phyloP scores from a whole-genome alignment of 2,888 invertebrate genomes.

The Prosopocoilus inquinatus region DNA sequence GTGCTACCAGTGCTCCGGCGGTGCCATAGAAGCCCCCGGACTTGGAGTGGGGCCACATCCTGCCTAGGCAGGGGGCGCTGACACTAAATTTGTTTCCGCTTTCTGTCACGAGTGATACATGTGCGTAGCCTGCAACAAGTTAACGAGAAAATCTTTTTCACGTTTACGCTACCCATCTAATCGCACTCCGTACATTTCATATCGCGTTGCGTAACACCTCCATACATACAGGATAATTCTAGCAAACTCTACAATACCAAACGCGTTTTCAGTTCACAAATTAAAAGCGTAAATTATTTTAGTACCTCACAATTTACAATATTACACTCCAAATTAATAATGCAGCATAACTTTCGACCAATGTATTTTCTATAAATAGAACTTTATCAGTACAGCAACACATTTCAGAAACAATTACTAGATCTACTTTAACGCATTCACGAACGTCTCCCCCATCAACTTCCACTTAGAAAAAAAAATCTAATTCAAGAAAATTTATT shows the following conservation, averaged over 20 bases:
- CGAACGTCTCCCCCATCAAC: too few relatives aligned
- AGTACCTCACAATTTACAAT: too few relatives aligned
- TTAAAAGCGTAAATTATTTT: too few relatives aligned
- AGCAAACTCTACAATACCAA: too few relatives aligned
- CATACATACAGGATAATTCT: too few relatives aligned
- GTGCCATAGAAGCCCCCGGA: slow-evolving; percentile 43
- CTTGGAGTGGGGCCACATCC: slow-evolving; percentile 44
- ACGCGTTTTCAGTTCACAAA: too few relatives aligned
- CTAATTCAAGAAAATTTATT: neutral
- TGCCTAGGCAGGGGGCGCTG: slow-evolving; percentile 41
- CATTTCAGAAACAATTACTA: neutral
- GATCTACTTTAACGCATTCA: too few relatives aligned
- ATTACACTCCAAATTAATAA: too few relatives aligned
- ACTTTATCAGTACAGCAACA: neutral
- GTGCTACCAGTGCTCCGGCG: slow-evolving; percentile 36
- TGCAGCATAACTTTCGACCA: too few relatives aligned
- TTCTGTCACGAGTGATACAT: slow-evolving; percentile 16
- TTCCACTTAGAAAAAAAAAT: too few relatives aligned
- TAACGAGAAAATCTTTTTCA: slow-evolving; percentile 6
- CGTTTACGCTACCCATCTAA: slow-evolving; percentile 2
- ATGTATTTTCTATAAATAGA: neutral
- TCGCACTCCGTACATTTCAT: too few relatives aligned
- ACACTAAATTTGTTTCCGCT: slow-evolving; percentile 34
- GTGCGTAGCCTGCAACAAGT: slow-evolving; percentile 12
- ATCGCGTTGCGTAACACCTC: too few relatives aligned